These are phyloP conservation scores for Tridacna gigas DNA, from an alignment of 2,888 invertebrate genomes.

Conservation along the genomic window DNA sequence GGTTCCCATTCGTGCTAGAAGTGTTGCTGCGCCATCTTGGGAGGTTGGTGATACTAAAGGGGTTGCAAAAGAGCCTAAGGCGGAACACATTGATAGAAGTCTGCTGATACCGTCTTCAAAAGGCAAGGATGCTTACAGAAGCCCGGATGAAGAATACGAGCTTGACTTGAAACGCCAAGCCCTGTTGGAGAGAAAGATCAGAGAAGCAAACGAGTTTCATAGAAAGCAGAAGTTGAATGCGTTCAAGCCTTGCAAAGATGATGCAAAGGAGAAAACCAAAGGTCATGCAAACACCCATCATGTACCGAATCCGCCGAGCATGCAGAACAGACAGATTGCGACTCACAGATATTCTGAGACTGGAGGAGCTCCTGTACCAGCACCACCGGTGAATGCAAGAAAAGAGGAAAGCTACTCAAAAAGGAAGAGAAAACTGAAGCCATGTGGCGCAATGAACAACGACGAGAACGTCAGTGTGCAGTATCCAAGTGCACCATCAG, in stretches of 20 bases:
- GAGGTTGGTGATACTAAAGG: not conserved
- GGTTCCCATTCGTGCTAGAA: not conserved
- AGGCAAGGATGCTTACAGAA: not conserved
- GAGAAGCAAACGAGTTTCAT: conserved; percentile 23
- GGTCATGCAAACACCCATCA: not conserved
- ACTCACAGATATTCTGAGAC: not conserved
- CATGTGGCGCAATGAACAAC: not conserved
- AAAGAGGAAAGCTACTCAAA: conserved; percentile 19
- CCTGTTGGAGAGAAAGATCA: conserved; percentile 17
- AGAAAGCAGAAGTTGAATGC: conserved; percentile 10
- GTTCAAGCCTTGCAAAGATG: conserved; percentile 7
- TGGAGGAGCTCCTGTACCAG: not conserved
- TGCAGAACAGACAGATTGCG: not conserved
- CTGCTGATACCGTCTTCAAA: not conserved
- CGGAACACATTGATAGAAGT: not conserved
- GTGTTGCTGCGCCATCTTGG: not conserved
- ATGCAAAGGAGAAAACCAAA: not conserved
- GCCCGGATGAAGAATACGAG: conserved; percentile 11
- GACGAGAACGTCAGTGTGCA: not conserved
- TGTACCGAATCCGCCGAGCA: not conserved
- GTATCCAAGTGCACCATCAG: too few species aligned
- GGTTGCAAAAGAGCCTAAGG: not conserved
- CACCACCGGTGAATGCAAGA: not conserved
- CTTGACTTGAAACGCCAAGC: conserved; percentile 12
- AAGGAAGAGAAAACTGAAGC: conserved; percentile 11